A percentile compares a stretch with the other conserved stretches of the same genome.
phyloP scores from a whole-genome alignment of 2,797 vertebrate genomes.

The Anguilla megastoma region DNA sequence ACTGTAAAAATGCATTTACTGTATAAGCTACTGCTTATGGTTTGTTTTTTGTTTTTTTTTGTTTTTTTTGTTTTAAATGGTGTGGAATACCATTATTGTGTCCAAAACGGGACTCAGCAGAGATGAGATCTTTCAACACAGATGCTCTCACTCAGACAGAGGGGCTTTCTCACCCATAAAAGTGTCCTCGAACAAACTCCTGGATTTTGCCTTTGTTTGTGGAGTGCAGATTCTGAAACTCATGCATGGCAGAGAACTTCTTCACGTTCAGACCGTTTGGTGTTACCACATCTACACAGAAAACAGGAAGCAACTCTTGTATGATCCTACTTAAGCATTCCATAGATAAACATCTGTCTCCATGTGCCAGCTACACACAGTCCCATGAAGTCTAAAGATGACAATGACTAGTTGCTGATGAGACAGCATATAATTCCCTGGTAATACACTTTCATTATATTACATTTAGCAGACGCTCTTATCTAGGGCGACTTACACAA shows the following conservation, averaged over 20 bases:
- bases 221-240: conserved; percentile 96
- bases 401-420: neutral
- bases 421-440: neutral
- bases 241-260: conserved; percentile 96
- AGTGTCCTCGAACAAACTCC: conserved; percentile 95
- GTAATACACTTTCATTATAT: too few relatives aligned
- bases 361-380: neutral
- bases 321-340: neutral
- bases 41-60: neutral
- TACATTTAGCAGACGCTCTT: too few relatives aligned
- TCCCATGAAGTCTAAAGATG: neutral
- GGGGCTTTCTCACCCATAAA: conserved; percentile 84
- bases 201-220: conserved; percentile 88
- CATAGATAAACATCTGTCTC: neutral
- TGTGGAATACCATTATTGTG: neutral
- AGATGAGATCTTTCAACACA: neutral
- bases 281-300: conserved; percentile 85
- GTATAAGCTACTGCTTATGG: neutral
- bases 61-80: neutral
- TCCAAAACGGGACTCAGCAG: neutral
- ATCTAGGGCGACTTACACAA: too few relatives aligned
- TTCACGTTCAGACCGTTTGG: conserved; percentile 94
- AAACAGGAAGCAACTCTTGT: conserved; percentile 19
- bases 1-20: neutral
- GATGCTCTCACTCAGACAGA: neutral